Base-by-base conservation (phyloP, 1,140 invertebrate species). In the Phthorimaea operculella region DNA sequence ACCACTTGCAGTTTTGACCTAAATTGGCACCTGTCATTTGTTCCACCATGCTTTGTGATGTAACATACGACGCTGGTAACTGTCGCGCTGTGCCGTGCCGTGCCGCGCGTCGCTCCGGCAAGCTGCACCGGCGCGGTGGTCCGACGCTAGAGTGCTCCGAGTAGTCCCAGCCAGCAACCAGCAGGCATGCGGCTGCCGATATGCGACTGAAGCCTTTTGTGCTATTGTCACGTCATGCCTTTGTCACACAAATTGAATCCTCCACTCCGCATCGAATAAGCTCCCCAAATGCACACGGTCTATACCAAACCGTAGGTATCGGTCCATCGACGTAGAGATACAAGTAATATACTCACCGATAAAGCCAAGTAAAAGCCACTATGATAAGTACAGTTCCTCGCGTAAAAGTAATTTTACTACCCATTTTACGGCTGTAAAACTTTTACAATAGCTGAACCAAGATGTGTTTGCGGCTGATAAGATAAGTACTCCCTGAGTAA, bases 321-420 rank as follows among this genome's bases (percentile, higher is more conserved):
- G 10, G n/a, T 39, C 3, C 8, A 39, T 39, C 36, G n/a, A 4
- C 10, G 36, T 9, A 39, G 36, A 47, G 44, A 47, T 47, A 47
- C 1, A n/a, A 47, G 44, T n/a, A 47, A 47, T 17, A 47, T 9
- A 47, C n/a, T 14, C 5, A 15, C 8, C 15, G 2, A 47, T 47
- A 47, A 16, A 47, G n/a, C 8, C 12, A n/a, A 17, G 16, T 16
- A 17, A 15, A 11, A 15, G 8, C 44, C 15, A 47, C 44, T 47
- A 16, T 47, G 44, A 47, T 47, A 47, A 47, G 51, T 47, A 36
- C 51, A 57, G 33, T 55, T 34, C 11, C 39, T 28, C 51, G 48
- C 55, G 62, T 62, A 66, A 66, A 67, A 58, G 52, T 50, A 45
- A 53, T 62, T 69, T 69, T 66, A 69, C 49, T 45, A 57, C 51